A percentile compares a stretch with the other conserved stretches of the same genome.
phyloP scores from a whole-genome alignment of 2,797 vertebrate species.

The Danio choprae region DNA sequence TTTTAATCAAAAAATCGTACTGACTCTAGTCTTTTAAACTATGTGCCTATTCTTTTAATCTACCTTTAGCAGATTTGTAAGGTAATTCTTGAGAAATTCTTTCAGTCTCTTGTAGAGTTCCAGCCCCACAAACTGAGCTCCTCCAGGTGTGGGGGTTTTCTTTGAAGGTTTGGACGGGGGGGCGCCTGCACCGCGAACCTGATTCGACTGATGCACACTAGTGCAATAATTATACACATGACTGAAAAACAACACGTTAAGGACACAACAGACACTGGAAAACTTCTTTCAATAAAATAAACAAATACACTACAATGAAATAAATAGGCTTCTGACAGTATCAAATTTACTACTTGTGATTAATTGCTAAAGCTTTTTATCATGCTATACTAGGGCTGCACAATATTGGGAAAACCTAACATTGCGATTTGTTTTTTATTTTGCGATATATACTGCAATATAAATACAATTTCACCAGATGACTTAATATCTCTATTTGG shows the following conservation, averaged over 20 bases:
- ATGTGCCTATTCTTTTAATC: neutral
- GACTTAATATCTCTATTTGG: too few species aligned
- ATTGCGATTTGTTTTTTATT: too few species aligned
- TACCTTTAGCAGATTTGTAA: conserved; percentile 92
- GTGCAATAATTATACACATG: conserved; percentile 95
- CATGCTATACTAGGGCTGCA: too few species aligned
- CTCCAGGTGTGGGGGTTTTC: conserved; percentile 88
- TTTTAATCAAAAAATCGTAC: neutral
- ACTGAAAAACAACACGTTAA: conserved; percentile 78
- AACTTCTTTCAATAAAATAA: neutral
- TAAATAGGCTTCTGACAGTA: too few species aligned
- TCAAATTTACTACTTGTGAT: too few species aligned
- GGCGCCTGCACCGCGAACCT: conserved; percentile 83
- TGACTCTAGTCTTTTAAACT: neutral
- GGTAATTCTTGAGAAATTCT: conserved; percentile 91
- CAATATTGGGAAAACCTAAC: too few species aligned
- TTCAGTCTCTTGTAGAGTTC: conserved; percentile 90
- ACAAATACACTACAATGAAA: too few species aligned
- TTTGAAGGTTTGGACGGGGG: conserved; percentile 86
- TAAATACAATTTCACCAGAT: too few species aligned
- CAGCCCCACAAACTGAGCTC: conserved; percentile 90
- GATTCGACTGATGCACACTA: conserved; percentile 90
- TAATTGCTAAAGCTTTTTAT: too few species aligned
- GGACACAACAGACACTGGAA: conserved; percentile 56
- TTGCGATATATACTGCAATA: too few species aligned